These are phyloP conservation scores for Rhinogobio ventralis DNA, from an alignment of 2,797 vertebrate genomes.

Conservation along the genomic window DNA sequence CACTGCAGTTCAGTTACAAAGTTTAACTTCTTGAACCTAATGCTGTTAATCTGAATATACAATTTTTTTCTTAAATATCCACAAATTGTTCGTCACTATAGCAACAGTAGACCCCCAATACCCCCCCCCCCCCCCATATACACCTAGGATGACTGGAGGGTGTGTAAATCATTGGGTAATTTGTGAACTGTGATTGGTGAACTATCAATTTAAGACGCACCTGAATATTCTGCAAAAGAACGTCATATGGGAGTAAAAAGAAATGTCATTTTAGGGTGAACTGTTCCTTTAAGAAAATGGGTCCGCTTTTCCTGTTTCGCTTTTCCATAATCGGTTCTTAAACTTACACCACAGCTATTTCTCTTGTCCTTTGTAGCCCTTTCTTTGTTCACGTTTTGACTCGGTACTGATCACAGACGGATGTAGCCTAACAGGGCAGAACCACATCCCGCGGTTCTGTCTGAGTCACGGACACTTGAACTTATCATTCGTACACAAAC, in stretches of 20 bases:
- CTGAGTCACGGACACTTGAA: slow-evolving; percentile 72
- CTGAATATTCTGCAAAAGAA: not conserved
- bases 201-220: not conserved
- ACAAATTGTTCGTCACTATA: too few species aligned
- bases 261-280: not conserved
- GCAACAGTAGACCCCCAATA: too few species aligned
- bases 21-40: too few species aligned
- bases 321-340: not conserved
- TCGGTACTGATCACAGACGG: slow-evolving; percentile 70
- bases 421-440: slow-evolving; percentile 73
- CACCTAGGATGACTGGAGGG: too few species aligned
- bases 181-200: too few species aligned
- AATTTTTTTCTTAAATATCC: too few species aligned
- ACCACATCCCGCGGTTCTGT: slow-evolving; percentile 68
- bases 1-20: too few species aligned
- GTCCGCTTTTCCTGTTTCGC: not conserved
- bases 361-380: slow-evolving; percentile 32
- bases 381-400: slow-evolving; percentile 61
- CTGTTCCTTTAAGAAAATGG: not conserved
- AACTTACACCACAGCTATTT: not conserved
- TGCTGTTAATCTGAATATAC: too few species aligned
- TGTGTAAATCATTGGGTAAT: too few species aligned
- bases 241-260: too few species aligned
- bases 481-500: slow-evolving; percentile 58
- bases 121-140: too few species aligned